Evolutionary conservation across 2,113 vertebrate species (phyloP), one percentile per base, ranked within the genome.

Genomic region (Colinus virginianus): DNA sequence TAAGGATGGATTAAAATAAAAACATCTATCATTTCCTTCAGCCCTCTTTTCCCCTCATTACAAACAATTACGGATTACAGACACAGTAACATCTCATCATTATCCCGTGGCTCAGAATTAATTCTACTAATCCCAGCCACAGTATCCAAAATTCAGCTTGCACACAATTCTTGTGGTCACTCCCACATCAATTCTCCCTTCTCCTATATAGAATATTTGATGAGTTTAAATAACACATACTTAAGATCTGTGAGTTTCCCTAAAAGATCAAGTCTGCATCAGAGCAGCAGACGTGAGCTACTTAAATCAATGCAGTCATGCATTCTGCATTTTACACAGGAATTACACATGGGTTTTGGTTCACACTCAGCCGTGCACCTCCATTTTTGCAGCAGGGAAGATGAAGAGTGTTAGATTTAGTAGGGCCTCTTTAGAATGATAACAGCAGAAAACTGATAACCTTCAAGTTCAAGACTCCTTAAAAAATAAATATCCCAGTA

Each of bases 261-360:
- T 36, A 38, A 61, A 48, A 84, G 58, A 25, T 1, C 1, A n/a
- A 81, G 42, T 6, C 26, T 28, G 48, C n/a, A 87, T 25, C 26
- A 81, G 46, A 75, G 3, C 34, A 92, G 40, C 30, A 95, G 55
- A 53, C 6, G 82, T 13, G 17, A 66, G 36, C 21, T 38, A 14
- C 13, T 40, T 36, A 9, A 38, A 48, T 36, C 63, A 78, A 45
- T 0, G 1, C 25, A 82, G 48, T 7, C 58, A 48, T 0, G 1
- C 25, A 82, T 43, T 7, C 58, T 45, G 22, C 12, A 3, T 2
- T 23, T 5, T 11, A 32, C 0, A 0, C 2, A 81, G 40, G 23
- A 40, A 6, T 11, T 56, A 48, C 36, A 45, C 17, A 19, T 1
- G 32, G 75, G 15, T 45, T 74, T 9, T 17, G 5, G 17, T 5